phyloP scores from a whole-genome alignment of 2,888 invertebrate species.

The Limnephilus lunatus region DNA sequence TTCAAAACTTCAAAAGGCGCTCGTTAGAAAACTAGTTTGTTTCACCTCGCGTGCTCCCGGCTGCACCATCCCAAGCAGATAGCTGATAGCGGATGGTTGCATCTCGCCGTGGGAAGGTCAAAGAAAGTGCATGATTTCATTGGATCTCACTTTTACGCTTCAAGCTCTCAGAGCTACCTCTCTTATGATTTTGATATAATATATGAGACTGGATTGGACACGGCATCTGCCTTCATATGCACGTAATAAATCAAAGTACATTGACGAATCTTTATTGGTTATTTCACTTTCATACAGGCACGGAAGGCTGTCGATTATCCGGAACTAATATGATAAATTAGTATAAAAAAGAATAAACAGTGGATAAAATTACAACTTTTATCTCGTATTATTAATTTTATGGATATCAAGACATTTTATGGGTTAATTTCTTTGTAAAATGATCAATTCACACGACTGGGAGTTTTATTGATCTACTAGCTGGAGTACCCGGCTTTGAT shows the following conservation, averaged over 20 bases:
- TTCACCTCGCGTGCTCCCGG: conserved; percentile 3
- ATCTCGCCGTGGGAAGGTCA: conserved; percentile 37
- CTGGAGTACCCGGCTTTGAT: too few relatives aligned
- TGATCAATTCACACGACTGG: not conserved
- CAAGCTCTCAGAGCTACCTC: conserved; percentile 10
- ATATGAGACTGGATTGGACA: not conserved
- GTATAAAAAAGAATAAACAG: not conserved
- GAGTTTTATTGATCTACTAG: not conserved
- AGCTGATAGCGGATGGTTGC: not conserved
- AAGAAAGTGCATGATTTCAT: conserved; percentile 47
- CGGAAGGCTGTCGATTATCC: not conserved
- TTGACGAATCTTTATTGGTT: not conserved
- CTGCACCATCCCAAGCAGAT: not conserved
- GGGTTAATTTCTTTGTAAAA: not conserved
- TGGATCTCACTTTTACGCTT: conserved; percentile 36
- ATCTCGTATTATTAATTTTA: not conserved
- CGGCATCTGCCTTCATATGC: not conserved
- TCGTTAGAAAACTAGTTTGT: conserved; percentile 26
- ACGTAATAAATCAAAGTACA: not conserved
- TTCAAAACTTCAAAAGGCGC: conserved; percentile 26
- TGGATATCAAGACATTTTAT: not conserved
- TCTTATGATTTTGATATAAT: conserved; percentile 4
- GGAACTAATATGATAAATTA: not conserved
- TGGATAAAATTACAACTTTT: not conserved
- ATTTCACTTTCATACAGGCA: not conserved